A percentile compares a stretch with the other conserved stretches of the same genome.
Evolutionary conservation across 2,888 invertebrate species (phyloP).

Genomic region (Agonopterix subpropinquella): DNA sequence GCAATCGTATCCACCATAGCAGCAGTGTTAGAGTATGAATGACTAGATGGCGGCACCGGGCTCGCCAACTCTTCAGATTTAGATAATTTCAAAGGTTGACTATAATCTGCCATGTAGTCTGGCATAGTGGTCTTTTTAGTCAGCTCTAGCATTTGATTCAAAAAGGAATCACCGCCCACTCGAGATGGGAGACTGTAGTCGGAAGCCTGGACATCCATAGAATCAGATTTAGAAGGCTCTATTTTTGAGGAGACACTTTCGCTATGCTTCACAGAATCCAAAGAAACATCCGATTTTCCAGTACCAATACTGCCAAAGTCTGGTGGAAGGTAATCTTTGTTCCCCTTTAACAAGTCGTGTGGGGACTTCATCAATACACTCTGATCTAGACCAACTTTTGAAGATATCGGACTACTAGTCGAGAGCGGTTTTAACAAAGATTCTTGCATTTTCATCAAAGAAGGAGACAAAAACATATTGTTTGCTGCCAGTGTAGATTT

Average conservation of each 20-base stretch:
- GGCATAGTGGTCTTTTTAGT: slow-evolving; percentile 72
- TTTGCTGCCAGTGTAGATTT: slow-evolving; percentile 85
- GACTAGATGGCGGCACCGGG: slow-evolving; percentile 64
- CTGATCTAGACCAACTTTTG: slow-evolving; percentile 63
- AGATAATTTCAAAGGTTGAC: slow-evolving; percentile 76
- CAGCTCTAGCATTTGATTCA: slow-evolving; percentile 71
- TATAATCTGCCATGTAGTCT: slow-evolving; percentile 64
- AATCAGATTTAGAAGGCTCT: slow-evolving; percentile 55
- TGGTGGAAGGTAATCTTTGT: slow-evolving; percentile 68
- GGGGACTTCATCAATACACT: slow-evolving; percentile 62
- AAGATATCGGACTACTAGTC: slow-evolving; percentile 71
- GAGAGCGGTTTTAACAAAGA: slow-evolving; percentile 76
- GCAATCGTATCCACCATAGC: slow-evolving; percentile 61
- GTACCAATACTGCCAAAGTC: slow-evolving; percentile 73
- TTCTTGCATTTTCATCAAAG: slow-evolving; percentile 83
- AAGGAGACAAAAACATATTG: slow-evolving; percentile 86
- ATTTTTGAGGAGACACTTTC: slow-evolving; percentile 69
- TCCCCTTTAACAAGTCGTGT: slow-evolving; percentile 56
- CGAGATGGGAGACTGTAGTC: slow-evolving; percentile 68
- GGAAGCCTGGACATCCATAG: slow-evolving; percentile 45
- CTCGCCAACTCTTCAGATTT: slow-evolving; percentile 73
- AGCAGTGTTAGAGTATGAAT: slow-evolving; percentile 54
- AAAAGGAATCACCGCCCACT: slow-evolving; percentile 63
- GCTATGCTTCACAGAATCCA: slow-evolving; percentile 55
- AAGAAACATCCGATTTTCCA: slow-evolving; percentile 61